These are phyloP conservation scores for Eupithecia subumbrata DNA, from an alignment of 2,888 invertebrate genomes.

Conservation along the genomic window DNA sequence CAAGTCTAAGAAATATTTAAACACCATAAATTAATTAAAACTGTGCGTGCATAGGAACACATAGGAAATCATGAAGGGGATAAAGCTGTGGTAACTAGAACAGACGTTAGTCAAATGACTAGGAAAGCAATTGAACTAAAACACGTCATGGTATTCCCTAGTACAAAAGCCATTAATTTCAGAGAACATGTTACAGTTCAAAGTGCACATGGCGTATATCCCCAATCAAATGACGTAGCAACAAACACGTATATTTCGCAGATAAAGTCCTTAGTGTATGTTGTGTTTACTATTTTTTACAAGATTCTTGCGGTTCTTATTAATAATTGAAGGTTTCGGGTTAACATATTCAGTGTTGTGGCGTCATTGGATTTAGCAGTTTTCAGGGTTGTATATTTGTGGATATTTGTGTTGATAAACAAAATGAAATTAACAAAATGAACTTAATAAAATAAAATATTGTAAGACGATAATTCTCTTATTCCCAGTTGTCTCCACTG, in stretches of 20 bases:
- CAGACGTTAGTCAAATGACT: not conserved
- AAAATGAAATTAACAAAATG: no score
- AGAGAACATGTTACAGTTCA: not conserved
- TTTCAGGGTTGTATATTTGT: slow-evolving; percentile 2
- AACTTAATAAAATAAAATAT: not conserved
- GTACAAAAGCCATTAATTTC: not conserved
- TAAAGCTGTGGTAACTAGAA: not conserved
- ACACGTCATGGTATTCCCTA: slow-evolving; percentile 7
- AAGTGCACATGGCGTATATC: slow-evolving; percentile 4
- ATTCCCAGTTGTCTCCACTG: not conserved
- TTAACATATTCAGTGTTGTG: slow-evolving; percentile 6
- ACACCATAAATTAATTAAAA: not conserved
- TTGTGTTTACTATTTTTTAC: not conserved
- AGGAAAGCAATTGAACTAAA: not conserved
- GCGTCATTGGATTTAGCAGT: not conserved
- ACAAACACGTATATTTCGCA: not conserved
- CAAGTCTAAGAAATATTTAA: not conserved
- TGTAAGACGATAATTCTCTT: not conserved
- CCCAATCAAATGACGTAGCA: not conserved
- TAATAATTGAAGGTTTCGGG: not conserved
- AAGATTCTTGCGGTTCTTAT: not conserved
- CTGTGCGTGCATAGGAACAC: not conserved
- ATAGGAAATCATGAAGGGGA: not conserved
- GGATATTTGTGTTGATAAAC: not conserved
- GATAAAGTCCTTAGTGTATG: not conserved